phyloP scores from a whole-genome alignment of 64 coral and sea anemone genomes.

The Hydrozoanthus tunicans region DNA sequence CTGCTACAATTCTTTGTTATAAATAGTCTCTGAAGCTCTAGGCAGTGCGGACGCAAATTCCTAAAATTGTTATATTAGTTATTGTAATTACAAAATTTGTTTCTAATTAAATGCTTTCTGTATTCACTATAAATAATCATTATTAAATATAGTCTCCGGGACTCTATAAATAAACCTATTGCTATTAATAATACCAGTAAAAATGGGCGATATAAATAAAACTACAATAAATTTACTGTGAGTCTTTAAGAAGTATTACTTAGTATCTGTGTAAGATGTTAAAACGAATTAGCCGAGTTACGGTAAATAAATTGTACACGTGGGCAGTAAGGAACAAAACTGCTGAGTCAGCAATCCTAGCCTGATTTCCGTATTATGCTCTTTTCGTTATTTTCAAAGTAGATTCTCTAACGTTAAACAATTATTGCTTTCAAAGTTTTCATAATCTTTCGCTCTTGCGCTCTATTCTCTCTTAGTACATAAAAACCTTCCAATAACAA shows the following conservation, averaged over 20 bases:
- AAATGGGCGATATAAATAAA: background rate
- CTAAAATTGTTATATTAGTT: conserved; percentile 9
- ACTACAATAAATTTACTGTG: too few relatives aligned
- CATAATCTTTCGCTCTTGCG: too few relatives aligned
- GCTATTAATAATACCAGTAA: background rate
- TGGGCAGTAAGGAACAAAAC: too few relatives aligned
- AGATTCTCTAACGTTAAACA: too few relatives aligned
- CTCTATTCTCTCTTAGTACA: too few relatives aligned
- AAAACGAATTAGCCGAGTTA: background rate
- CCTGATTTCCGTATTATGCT: too few relatives aligned
- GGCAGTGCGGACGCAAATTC: background rate
- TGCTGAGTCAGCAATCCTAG: too few relatives aligned
- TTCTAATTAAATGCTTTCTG: background rate
- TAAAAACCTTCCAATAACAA: too few relatives aligned
- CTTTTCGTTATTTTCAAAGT: too few relatives aligned
- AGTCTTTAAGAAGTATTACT: background rate
- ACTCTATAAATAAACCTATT: conserved; percentile 16
- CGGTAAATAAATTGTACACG: background rate
- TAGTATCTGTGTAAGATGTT: background rate
- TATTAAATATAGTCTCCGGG: conserved; percentile 5
- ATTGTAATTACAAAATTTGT: conserved; percentile 24
- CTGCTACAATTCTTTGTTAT: background rate
- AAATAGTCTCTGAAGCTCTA: background rate
- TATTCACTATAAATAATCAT: conserved; percentile 21
- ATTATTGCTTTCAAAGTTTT: too few relatives aligned